Evolutionary conservation across 2,797 vertebrate species (phyloP).

Genomic region (Distichodus sexfasciatus): DNA sequence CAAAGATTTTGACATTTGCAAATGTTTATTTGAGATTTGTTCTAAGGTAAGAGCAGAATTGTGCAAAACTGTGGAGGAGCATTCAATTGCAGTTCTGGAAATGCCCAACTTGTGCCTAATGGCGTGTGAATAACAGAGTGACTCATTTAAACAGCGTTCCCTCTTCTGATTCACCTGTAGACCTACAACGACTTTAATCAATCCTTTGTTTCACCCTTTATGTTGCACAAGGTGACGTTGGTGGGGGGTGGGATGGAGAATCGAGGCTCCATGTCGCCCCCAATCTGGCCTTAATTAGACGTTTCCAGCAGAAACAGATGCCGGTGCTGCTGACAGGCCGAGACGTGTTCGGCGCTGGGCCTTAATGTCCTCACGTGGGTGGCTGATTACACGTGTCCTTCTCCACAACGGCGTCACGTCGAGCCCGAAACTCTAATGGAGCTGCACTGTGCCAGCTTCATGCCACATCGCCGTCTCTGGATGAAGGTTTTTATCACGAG

Average conservation of each 20-base stretch:
- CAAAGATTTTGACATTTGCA: too few species aligned
- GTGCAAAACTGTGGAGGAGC: too few species aligned
- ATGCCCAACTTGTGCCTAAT: too few species aligned
- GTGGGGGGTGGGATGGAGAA: constrained; percentile 6
- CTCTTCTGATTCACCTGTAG: background rate
- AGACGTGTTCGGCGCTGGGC: constrained; percentile 38
- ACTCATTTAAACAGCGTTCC: background rate
- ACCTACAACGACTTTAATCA: background rate
- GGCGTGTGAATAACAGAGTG: background rate
- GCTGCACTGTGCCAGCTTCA: too few species aligned
- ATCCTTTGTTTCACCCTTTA: background rate
- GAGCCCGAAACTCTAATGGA: constrained; percentile 21
- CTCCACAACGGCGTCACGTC: constrained; percentile 22
- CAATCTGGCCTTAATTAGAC: constrained; percentile 38
- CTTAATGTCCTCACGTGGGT: constrained; percentile 29
- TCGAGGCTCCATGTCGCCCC: background rate
- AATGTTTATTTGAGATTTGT: too few species aligned
- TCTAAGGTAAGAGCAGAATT: too few species aligned
- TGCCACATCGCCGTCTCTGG: constrained; percentile 41
- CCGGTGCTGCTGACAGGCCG: constrained; percentile 15
- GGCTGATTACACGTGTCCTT: constrained; percentile 40
- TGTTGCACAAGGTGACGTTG: background rate
- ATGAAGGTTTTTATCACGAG: constrained; percentile 60
- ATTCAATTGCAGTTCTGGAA: too few species aligned
- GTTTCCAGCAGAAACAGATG: constrained; percentile 40